Base-by-base conservation (phyloP, 2,113 vertebrate genomes). In the Chlorocebus sabaeus region DNA sequence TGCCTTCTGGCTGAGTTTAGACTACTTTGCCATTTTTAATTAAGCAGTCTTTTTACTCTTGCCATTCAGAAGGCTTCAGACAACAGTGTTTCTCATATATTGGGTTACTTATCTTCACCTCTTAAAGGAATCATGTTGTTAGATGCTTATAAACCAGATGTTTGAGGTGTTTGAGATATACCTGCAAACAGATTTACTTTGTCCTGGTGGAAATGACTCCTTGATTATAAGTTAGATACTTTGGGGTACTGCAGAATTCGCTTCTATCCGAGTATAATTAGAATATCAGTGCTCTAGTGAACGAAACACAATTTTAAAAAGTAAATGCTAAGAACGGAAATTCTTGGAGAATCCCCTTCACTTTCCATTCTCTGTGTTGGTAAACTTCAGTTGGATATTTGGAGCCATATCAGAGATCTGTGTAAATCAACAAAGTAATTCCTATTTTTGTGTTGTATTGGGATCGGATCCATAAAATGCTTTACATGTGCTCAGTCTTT, bases 1-100 rank as follows among this genome's bases (percentile, higher is more conserved):
- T 94, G 55, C 23, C 89, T 23, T 93, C 83, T 97, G 95, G 64
- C 87, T 96, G 82, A 83, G 85, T 93, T 94, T 67, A 93, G 55
- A 82, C 88, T 88, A 50, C 67, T 55, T 38, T 89, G 73, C 89
- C 96, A 32, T 96, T 35, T 84, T 97, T 98, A 97, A 97, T 97
- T 97, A 97, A 91, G 67, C 92, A 59, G 2, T 40, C 30, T 96
- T 45, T 80, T 30, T 96, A 90, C 64, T 72, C 6, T 64, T 93
- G 40, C 80, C 67, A 0, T 75, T 83, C 50, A 17, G 75, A 87
- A 94, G 45, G 0, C 6, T 89, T 86, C 82, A 68, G 61, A 61
- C 18, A 23, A n/a, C 40, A 89, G 6, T 86, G 59, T 78, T 45
- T 30, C 89, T 86, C 35, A 72, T 68, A 27, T 27, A 83, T 5